Evolutionary conservation across 2,888 invertebrate species (phyloP).

Genomic region (Halocaridina rubra): DNA sequence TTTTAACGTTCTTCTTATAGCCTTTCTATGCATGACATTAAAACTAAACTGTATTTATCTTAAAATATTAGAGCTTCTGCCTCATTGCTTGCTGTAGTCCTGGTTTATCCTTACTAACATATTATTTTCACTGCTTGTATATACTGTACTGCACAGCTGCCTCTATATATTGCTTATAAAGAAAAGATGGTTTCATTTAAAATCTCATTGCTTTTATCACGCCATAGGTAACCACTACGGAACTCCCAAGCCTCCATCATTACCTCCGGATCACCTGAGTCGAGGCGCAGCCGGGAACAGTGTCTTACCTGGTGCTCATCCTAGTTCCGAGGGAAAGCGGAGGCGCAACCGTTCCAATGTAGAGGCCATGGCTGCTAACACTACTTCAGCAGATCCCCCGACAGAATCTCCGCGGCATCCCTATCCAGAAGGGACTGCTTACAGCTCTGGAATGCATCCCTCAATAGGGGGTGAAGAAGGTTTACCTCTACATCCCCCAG

Average conservation of each 20-base stretch:
- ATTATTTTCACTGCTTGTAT: no score
- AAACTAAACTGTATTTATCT: no score
- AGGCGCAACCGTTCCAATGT: constrained; percentile 73
- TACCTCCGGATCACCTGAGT: constrained; percentile 66
- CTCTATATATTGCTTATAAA: no score
- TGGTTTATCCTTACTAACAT: no score
- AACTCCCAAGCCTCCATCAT: constrained; percentile 72
- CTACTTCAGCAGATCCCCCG: constrained; percentile 31
- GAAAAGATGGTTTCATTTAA: no score
- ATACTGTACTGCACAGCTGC: no score
- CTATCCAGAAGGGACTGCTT: constrained; percentile 25
- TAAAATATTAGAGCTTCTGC: no score
- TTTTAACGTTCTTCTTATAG: no score
- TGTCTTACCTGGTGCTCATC: constrained; percentile 71
- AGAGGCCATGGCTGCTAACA: constrained; percentile 71
- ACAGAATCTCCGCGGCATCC: constrained; percentile 31
- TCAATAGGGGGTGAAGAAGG: constrained; percentile 38
- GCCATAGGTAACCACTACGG: constrained; percentile 74
- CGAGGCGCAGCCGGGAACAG: constrained; percentile 65
- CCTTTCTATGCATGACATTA: no score
- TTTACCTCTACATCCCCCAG: constrained; percentile 29
- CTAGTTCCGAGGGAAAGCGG: constrained; percentile 72
- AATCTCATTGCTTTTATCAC: no score
- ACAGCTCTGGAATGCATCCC: constrained; percentile 29
- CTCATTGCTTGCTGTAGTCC: no score